phyloP scores from a whole-genome alignment of 2,888 invertebrate species.

The Drosophila niveifrons region DNA sequence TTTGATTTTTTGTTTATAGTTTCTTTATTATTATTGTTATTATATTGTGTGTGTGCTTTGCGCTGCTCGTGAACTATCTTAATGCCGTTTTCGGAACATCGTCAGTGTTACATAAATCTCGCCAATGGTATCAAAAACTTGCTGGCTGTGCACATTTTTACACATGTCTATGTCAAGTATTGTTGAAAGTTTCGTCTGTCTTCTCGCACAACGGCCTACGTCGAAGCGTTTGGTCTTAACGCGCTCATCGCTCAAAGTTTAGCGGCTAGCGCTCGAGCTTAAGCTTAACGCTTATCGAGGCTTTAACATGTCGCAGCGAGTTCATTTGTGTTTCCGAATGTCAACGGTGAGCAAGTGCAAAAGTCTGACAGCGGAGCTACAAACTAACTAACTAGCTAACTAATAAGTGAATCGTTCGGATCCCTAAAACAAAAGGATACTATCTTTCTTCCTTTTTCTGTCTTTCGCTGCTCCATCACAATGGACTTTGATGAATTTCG shows the following conservation, averaged over 20 bases:
- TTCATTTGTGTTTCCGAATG: constrained; percentile 76
- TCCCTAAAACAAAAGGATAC: constrained; percentile 40
- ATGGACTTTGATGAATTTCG: constrained; percentile 93
- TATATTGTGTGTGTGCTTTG: constrained; percentile 30
- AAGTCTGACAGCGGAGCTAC: constrained; percentile 47
- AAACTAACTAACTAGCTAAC: background rate
- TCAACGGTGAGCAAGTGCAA: constrained; percentile 73
- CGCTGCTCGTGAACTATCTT: constrained; percentile 43
- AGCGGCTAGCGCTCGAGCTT: background rate
- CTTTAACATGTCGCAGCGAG: constrained; percentile 53
- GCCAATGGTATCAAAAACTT: constrained; percentile 71
- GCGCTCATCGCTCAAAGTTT: constrained; percentile 33
- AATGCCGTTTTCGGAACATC: constrained; percentile 48
- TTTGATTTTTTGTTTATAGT: constrained; percentile 22
- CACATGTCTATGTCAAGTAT: constrained; percentile 60
- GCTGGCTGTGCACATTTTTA: constrained; percentile 78
- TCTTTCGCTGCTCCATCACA: constrained; percentile 26
- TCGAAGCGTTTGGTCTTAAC: constrained; percentile 36
- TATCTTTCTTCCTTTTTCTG: constrained; percentile 2
- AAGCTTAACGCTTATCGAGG: constrained; percentile 33
- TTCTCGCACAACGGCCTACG: constrained; percentile 31
- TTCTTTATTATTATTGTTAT: constrained; percentile 7
- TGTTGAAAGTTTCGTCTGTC: constrained; percentile 54
- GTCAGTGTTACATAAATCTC: constrained; percentile 74
- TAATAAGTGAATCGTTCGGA: background rate